Percentiles rank a stretch among this genome's conserved stretches.
Evolutionary conservation across 2,888 invertebrate species (phyloP).

Genomic region (Andrena chrysosceles): DNA sequence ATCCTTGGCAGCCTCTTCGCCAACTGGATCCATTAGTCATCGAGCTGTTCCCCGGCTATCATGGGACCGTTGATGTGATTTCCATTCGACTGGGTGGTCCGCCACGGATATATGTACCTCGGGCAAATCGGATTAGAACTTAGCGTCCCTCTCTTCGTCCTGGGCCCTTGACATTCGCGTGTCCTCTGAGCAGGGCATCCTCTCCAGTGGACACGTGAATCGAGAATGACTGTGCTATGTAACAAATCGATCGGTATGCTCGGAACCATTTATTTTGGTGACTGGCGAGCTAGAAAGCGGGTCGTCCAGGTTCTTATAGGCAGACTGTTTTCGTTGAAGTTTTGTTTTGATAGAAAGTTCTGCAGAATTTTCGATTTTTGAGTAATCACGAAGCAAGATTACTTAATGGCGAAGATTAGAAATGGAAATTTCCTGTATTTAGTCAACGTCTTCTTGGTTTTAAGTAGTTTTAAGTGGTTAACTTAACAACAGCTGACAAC

Average conservation of each 20-base stretch:
- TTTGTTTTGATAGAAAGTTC: too few relatives aligned
- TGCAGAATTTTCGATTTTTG: too few relatives aligned
- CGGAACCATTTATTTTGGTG: not conserved
- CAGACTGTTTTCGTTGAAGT: too few relatives aligned
- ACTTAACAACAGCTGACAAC: too few relatives aligned
- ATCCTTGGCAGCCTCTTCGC: slow-evolving; percentile 45
- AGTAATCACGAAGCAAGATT: too few relatives aligned
- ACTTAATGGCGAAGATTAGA: too few relatives aligned
- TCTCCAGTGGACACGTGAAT: not conserved
- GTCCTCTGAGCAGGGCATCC: not conserved
- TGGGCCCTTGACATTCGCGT: slow-evolving; percentile 21
- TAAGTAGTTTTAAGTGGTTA: too few relatives aligned
- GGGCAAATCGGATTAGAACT: slow-evolving; percentile 59
- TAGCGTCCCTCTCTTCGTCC: slow-evolving; percentile 6
- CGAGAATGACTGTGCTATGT: not conserved
- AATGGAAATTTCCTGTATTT: too few relatives aligned
- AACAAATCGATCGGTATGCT: not conserved
- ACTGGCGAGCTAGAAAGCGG: not conserved
- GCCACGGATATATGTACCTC: slow-evolving; percentile 26
- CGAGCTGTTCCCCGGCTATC: slow-evolving; percentile 63
- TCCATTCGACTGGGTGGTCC: slow-evolving; percentile 70
- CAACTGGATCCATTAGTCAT: slow-evolving; percentile 70
- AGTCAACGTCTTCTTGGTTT: too few relatives aligned
- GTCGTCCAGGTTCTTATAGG: too few relatives aligned
- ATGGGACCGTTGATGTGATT: slow-evolving; percentile 54